Evolutionary conservation across 2,888 invertebrate genomes (phyloP).

Genomic region (Hypolimnas misippus): DNA sequence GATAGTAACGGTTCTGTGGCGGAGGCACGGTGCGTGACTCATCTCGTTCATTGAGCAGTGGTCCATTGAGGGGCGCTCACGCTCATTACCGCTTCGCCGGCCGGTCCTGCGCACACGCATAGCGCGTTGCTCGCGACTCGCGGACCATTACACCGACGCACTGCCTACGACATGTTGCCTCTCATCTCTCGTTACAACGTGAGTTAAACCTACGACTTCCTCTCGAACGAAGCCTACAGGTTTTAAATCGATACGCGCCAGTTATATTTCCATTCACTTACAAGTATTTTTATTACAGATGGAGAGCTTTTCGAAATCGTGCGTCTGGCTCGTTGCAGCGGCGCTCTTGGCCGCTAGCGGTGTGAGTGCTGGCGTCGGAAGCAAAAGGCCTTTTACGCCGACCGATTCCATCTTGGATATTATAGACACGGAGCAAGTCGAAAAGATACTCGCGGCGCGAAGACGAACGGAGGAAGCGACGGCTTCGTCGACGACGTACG

Average conservation of each 20-base stretch:
- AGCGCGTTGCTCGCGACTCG: slow-evolving; percentile 63
- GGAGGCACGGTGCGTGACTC: slow-evolving; percentile 81
- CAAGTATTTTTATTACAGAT: slow-evolving; percentile 64
- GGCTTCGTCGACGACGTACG: slow-evolving; percentile 73
- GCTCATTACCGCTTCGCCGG: slow-evolving; percentile 82
- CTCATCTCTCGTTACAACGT: slow-evolving; percentile 73
- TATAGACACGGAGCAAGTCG: slow-evolving; percentile 85
- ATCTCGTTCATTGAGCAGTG: slow-evolving; percentile 65
- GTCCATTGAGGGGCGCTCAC: slow-evolving; percentile 80
- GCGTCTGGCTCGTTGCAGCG: slow-evolving; percentile 71
- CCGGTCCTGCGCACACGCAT: slow-evolving; percentile 81
- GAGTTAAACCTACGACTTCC: slow-evolving; percentile 78
- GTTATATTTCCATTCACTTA: slow-evolving; percentile 43
- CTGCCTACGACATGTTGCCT: slow-evolving; percentile 72
- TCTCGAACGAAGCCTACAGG: slow-evolving; percentile 54
- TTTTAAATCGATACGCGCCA: slow-evolving; percentile 39
- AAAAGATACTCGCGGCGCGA: slow-evolving; percentile 80
- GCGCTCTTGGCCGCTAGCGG: slow-evolving; percentile 70
- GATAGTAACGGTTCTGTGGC: slow-evolving; percentile 73
- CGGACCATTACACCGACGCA: slow-evolving; percentile 56
- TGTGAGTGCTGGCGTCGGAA: slow-evolving; percentile 69
- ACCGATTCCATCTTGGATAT: slow-evolving; percentile 85
- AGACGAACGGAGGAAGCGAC: slow-evolving; percentile 72
- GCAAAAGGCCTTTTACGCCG: slow-evolving; percentile 68
- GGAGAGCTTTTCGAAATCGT: slow-evolving; percentile 72